Evolutionary conservation across 2,797 vertebrate genomes (phyloP), one percentile per base, ranked within the genome.

Genomic region (Eospalax fontanierii): DNA sequence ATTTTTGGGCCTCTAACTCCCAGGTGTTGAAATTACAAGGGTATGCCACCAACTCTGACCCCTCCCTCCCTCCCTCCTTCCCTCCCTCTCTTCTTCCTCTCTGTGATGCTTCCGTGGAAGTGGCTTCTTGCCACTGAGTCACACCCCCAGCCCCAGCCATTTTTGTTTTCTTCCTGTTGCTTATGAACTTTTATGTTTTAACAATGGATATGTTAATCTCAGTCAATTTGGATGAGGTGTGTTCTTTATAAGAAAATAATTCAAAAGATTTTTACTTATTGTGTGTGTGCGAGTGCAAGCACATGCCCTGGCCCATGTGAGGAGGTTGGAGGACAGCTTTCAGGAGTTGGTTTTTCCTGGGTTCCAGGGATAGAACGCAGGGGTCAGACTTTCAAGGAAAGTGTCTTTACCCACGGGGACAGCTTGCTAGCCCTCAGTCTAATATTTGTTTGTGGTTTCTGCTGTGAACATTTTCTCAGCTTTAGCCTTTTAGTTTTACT

Each of bases 401-500:
- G 28, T 66, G 18, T 18, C 80, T 18, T 68, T 54, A 54, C 50
- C 50, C 50, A 54, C 50, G 2, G 14, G 12, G 81, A 50, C 30
- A 15, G 16, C 63, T 54, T 54, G n/a, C 30, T 40, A 68, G 21
- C 21, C 40, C 11, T 8, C 30, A 22, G 21, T 43, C 38, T 65
- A 43, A 59, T 40, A 70, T 85, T 73, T 81, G 19, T 68, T 68
- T 68, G 87, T 68, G 90, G 54, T 61, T 65, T 92, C 68, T 28
- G 80, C 66, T 81, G 66, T 38, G 66, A 85, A 70, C 65, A 16
- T 46, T 61, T 33, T 15, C 22, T 61, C 70, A 33, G 11, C 54
- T 88, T 71, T 92, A 89, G 65, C 65, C 73, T 94, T 94, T 91
- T 74, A n/a, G 88, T 87, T 94, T 92, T 70, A 74, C 87, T 91